Evolutionary conservation across 2,888 invertebrate genomes (phyloP).

Genomic region (Sarcophaga rosellei): DNA sequence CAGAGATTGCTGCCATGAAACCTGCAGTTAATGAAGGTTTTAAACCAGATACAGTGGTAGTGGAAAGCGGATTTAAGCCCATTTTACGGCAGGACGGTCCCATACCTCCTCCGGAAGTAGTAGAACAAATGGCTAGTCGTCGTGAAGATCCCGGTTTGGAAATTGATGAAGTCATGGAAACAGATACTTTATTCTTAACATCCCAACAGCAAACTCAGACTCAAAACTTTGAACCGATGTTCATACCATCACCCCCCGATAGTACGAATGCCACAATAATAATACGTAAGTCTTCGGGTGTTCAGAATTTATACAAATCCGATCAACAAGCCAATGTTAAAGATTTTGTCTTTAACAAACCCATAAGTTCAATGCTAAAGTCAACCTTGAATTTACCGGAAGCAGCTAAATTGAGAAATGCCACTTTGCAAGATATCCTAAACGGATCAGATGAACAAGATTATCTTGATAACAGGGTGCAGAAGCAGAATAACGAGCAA

Average conservation of each 20-base stretch:
- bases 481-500: constrained; percentile 28
- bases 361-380: constrained; percentile 62
- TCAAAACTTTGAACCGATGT: constrained; percentile 90
- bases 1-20: constrained; percentile 79
- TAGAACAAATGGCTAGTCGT: constrained; percentile 76
- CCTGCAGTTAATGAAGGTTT: constrained; percentile 89
- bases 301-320: constrained; percentile 26
- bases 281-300: constrained; percentile 65
- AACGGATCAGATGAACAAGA: constrained; percentile 51
- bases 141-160: constrained; percentile 80
- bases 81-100: constrained; percentile 83
- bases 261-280: constrained; percentile 81
- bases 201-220: constrained; percentile 82
- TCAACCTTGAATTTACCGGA: constrained; percentile 69
- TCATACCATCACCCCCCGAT: constrained; percentile 89
- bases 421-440: constrained; percentile 75
- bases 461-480: not conserved
- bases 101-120: constrained; percentile 81
- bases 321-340: constrained; percentile 3
- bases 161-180: constrained; percentile 79
- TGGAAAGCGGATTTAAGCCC: constrained; percentile 92
- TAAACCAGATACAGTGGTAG: constrained; percentile 89
- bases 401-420: constrained; percentile 79
- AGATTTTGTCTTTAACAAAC: constrained; percentile 72
- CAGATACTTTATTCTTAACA: constrained; percentile 79